phyloP scores from a whole-genome alignment of 2,888 invertebrate genomes.

The Globia sparganii region DNA sequence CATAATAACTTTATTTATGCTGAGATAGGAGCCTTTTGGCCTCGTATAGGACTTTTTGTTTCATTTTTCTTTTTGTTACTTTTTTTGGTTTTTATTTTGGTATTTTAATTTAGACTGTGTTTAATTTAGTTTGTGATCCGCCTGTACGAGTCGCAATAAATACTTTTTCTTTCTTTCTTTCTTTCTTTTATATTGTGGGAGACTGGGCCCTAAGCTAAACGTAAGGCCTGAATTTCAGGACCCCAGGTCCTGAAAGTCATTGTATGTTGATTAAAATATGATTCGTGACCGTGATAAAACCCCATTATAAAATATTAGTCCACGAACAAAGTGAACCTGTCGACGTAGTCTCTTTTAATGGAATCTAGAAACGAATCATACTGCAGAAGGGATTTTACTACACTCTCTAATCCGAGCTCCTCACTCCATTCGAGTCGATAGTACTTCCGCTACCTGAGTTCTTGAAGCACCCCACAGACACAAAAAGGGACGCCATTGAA shows the following conservation, averaged over 20 bases:
- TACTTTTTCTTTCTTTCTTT: too few species aligned
- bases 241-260: background rate
- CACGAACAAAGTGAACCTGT: background rate
- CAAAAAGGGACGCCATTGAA: slow-evolving; percentile 43
- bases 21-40: too few species aligned
- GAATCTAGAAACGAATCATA: background rate
- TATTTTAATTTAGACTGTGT: too few species aligned
- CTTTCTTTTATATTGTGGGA: too few species aligned
- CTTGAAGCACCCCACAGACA: slow-evolving; percentile 5
- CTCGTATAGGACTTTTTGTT: too few species aligned
- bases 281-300: background rate
- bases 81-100: too few species aligned
- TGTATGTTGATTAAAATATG: too few species aligned
- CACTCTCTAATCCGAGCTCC: background rate
- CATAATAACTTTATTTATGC: background rate
- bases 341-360: background rate
- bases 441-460: slow-evolving; percentile 35
- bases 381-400: background rate
- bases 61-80: too few species aligned
- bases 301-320: background rate
- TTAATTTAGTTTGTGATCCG: too few species aligned
- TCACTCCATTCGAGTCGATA: background rate
- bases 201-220: background rate
- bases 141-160: too few species aligned
- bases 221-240: background rate